Percentiles rank a stretch among this genome's conserved stretches.
Evolutionary conservation across 2,113 vertebrate genomes (phyloP).

Genomic region (Psettodes erumei): DNA sequence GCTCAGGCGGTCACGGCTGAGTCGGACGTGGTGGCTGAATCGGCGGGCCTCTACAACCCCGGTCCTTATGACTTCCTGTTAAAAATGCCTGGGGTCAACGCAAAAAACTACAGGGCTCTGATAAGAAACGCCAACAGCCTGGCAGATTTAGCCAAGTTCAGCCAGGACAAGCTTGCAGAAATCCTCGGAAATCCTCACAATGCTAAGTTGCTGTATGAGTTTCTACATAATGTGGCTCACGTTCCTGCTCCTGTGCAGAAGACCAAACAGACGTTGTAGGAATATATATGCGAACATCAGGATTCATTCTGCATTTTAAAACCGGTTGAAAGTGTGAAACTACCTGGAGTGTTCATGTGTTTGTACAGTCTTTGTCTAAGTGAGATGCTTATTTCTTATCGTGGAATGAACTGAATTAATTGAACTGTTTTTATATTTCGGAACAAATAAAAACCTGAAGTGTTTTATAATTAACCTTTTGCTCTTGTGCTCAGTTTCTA

Average conservation of each 20-base stretch:
- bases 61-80: slow-evolving; percentile 95
- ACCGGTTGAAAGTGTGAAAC: neutral
- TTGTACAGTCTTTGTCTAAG: neutral
- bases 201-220: slow-evolving; percentile 89
- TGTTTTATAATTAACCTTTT: slow-evolving; percentile 4
- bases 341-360: neutral
- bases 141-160: slow-evolving; percentile 86
- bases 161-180: slow-evolving; percentile 84
- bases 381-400: slow-evolving; percentile 19
- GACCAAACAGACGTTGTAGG: slow-evolving; percentile 49
- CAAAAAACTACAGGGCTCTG: slow-evolving; percentile 89
- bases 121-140: slow-evolving; percentile 87
- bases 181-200: slow-evolving; percentile 85
- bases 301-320: slow-evolving; percentile 4
- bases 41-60: slow-evolving; percentile 88
- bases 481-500: too few relatives aligned
- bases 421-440: neutral
- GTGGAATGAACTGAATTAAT: slow-evolving; percentile 39
- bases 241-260: slow-evolving; percentile 68
- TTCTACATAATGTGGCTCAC: slow-evolving; percentile 86
- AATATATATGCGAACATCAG: neutral
- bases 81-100: slow-evolving; percentile 93
- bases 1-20: slow-evolving; percentile 90
- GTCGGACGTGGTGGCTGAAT: slow-evolving; percentile 88
- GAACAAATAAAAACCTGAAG: neutral